Percentiles rank a stretch among this genome's conserved stretches.
phyloP scores from a whole-genome alignment of 1,140 invertebrate genomes.

The Mactra quadrangularis region DNA sequence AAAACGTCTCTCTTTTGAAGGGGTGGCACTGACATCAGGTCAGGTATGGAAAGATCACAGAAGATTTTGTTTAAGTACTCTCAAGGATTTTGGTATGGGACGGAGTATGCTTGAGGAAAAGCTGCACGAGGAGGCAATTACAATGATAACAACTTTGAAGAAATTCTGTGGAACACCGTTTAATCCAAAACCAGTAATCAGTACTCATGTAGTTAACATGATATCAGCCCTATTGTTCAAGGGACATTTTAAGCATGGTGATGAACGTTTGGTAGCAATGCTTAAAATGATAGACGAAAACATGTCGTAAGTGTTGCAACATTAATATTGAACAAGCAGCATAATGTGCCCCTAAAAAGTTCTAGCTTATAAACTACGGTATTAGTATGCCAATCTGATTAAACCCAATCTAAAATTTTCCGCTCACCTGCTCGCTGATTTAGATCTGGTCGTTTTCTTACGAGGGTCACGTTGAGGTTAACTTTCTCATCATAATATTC shows the following conservation, averaged over 20 bases:
- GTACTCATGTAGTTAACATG: constrained; percentile 33
- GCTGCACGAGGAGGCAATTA: constrained; percentile 28
- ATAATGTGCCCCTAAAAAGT: too few relatives aligned
- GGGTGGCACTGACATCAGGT: constrained; percentile 11
- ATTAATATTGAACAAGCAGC: too few relatives aligned
- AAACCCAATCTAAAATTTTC: too few relatives aligned
- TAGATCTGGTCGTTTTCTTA: too few relatives aligned
- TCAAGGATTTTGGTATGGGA: constrained; percentile 59
- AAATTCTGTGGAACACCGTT: constrained; percentile 29
- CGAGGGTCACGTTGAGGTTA: too few relatives aligned
- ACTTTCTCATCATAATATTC: too few relatives aligned
- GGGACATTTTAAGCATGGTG: constrained; percentile 38
- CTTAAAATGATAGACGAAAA: constrained; percentile 49
- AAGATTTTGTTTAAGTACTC: constrained; percentile 27
- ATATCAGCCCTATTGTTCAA: constrained; percentile 31
- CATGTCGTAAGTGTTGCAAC: constrained; percentile 21
- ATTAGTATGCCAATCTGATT: too few relatives aligned
- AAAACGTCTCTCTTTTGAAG: too few relatives aligned
- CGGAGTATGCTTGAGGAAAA: constrained; percentile 28
- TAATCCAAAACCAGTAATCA: constrained; percentile 25
- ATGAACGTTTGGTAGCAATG: constrained; percentile 23
- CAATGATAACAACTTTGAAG: not conserved
- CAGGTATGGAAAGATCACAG: constrained; percentile 48
- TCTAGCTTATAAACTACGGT: too few relatives aligned
- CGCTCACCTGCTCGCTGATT: too few relatives aligned